Evolutionary conservation across 2,797 vertebrate genomes (phyloP).

Genomic region (Lacerta bilineata): DNA sequence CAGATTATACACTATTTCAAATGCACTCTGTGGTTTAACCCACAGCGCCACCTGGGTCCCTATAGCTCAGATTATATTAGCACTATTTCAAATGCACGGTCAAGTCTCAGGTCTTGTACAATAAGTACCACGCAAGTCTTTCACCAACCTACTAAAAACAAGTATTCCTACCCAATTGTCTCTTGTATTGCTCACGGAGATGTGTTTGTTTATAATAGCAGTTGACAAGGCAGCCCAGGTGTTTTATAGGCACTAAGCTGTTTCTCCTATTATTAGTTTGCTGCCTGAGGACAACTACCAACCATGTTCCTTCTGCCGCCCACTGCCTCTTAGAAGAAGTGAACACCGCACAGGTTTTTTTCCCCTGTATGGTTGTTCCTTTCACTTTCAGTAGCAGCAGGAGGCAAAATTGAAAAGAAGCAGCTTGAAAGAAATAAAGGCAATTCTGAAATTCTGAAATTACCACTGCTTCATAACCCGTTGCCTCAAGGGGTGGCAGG

Average conservation of each 20-base stretch:
- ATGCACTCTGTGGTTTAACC: constrained; percentile 3
- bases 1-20: constrained; percentile 43
- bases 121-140: constrained; percentile 42
- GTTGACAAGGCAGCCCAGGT: constrained; percentile 50
- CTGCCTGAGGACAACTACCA: constrained; percentile 64
- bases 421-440: constrained; percentile 56
- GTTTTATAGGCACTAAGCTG: constrained; percentile 64
- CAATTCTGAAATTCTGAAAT: constrained; percentile 62
- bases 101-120: constrained; percentile 46
- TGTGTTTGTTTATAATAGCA: constrained; percentile 65
- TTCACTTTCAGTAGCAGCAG: constrained; percentile 52
- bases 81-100: constrained; percentile 53
- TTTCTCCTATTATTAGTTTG: constrained; percentile 72
- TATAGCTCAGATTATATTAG: constrained; percentile 22
- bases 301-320: constrained; percentile 53
- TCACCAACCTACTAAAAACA: constrained; percentile 58
- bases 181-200: constrained; percentile 47
- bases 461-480: constrained; percentile 36
- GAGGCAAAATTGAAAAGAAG: constrained; percentile 48
- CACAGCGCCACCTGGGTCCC: too few species aligned
- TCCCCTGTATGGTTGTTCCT: constrained; percentile 12
- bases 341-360: constrained; percentile 39
- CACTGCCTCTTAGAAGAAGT: constrained; percentile 41
- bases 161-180: constrained; percentile 7
- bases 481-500: not conserved